phyloP scores from a whole-genome alignment of 2,113 vertebrate genomes.

The Pygoscelis antarcticus region DNA sequence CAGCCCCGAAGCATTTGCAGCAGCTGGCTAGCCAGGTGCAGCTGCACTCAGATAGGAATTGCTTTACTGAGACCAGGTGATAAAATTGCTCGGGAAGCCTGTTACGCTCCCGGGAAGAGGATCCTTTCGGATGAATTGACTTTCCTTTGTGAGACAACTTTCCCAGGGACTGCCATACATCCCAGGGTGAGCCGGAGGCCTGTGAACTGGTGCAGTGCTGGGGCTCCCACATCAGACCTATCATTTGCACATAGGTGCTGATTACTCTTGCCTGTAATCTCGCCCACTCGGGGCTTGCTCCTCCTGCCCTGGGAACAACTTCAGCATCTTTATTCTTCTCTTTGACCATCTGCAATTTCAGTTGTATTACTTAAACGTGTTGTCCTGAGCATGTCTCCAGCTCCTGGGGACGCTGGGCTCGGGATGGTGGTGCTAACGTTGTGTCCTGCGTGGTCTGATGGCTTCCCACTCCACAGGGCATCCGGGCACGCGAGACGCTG shows the following conservation, averaged over 20 bases:
- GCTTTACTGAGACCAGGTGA: conserved; percentile 21
- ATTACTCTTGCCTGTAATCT: conserved; percentile 43
- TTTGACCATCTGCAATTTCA: not conserved
- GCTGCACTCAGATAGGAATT: not conserved
- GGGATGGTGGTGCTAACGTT: accelerated
- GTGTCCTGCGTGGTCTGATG: not conserved
- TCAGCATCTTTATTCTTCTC: not conserved
- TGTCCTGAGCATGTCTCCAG: not conserved
- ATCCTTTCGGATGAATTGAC: not conserved
- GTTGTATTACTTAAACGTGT: not conserved
- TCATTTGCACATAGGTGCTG: conserved; percentile 29
- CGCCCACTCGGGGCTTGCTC: not conserved
- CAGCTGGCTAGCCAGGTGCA: not conserved
- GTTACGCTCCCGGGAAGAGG: not conserved
- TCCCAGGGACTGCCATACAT: not conserved
- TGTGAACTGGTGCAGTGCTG: conserved; percentile 4
- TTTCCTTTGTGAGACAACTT: not conserved
- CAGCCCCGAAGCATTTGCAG: not conserved
- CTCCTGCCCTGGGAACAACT: not conserved
- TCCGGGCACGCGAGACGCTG: conserved; percentile 89
- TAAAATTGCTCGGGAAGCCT: not conserved
- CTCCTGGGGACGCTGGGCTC: not conserved
- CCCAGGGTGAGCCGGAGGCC: not conserved
- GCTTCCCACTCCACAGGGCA: conserved; percentile 76
- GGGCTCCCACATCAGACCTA: not conserved